Evolutionary conservation across 1,140 invertebrate species (phyloP), one percentile per base, ranked within the genome.

Genomic region (Anastatus disparis): DNA sequence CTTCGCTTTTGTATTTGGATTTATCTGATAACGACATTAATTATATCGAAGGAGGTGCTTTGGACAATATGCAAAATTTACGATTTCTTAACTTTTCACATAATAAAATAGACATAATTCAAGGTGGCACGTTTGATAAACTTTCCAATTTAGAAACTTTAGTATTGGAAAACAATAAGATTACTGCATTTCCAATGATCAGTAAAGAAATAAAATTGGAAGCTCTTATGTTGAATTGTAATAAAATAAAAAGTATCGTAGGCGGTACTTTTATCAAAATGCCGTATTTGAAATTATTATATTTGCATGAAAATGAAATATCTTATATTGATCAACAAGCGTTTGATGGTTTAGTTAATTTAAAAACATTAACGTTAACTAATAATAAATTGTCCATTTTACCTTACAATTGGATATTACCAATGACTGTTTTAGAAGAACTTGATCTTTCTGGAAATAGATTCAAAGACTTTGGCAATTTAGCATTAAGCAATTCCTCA

Each of bases 61-160:
- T 85, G 63, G 61, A 76, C 6, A 48, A 44, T 7, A 10, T 83
- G n/a, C 58, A 64, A 0, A 79, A 79, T 56, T 42, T 85, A 9
- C 26, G 71, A 1, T 74, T 77, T 26, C 66, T 85, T 7, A 76
- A 81, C 50, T 46, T 85, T 0, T 78, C 78, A 0, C 74, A 73
- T 2, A 85, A 85, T 61, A 63, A 66, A 0, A 61, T 59, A 6
- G 31, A 69, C 4, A 2, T n/a, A 2, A 29, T 52, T 9, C 15
- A 44, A 42, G 3, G 1, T 1, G 12, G 61, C 6, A 31, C 44
- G 55, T 26, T 17, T n/a, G 10, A 44, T 10, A 1, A 20, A 22
- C 9, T 9, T 2, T 0, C 8, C 1, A 10, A 20, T 2, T 31
- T 77, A 1, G 8, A 46, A n/a, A 9, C 12, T 9, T 42, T 76